Base-by-base conservation (phyloP, 2,888 invertebrate genomes). In the Ditula angustiorana region DNA sequence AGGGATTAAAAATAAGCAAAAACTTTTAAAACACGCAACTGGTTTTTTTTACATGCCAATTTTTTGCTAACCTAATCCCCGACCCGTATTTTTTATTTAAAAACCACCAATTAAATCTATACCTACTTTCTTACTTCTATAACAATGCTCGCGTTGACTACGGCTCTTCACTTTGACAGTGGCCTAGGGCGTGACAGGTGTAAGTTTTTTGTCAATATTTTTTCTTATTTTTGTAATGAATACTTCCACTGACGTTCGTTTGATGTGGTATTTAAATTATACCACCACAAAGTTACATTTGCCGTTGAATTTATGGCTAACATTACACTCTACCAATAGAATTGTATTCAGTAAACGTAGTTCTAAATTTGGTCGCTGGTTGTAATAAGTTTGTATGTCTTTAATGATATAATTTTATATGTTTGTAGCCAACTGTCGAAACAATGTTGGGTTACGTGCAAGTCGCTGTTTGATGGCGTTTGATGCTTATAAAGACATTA, bases 401-500 rank as follows among this genome's bases (percentile, higher is more conserved):
- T 30, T 63, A 63, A 58, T 63, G 63, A 58, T 58, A 52, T 63
- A 46, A 33, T 52, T 58, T 58, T 52, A 41, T 53, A 35, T 56
- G 23, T 57, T 63, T 58, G 57, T 58, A 58, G 44, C 50, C 63
- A 63, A 63, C 57, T 63, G 62, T 49, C 16, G 57, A 64, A 64
- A 59, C 64, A 53, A 53, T 64, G 28, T 24, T 16, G 16, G 5
- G 11, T 35, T 26, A n/a, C 11, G 8, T 56, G 53, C 35, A 19
- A 11, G 41, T 0, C 21, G 41, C n/a, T 44, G 21, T 53, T 63
- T 41, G 11, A 41, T 24, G 37, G 26, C 23, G 26, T 28, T 49
- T 58, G 44, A 53, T 64, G 58, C 30, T 64, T 64, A 64, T 64
- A 64, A 64, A 64, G 64, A 47, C 64, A 64, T 64, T 59, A 64